Percentiles rank a stretch among this genome's conserved stretches.
These are phyloP conservation scores for Tubulanus polymorphus DNA, from an alignment of 2,888 invertebrate species.

Conservation along the genomic window DNA sequence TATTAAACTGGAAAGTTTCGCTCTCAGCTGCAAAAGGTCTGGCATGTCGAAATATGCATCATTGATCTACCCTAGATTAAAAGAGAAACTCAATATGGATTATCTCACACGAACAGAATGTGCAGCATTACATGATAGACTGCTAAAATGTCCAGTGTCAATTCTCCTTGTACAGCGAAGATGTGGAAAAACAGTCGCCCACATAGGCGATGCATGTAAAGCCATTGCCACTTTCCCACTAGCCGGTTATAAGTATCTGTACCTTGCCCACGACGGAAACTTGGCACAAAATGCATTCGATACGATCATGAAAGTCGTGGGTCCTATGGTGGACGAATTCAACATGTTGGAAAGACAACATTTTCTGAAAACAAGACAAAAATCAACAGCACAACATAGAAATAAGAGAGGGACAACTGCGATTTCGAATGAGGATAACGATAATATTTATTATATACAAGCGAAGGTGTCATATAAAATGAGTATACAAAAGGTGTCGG, in stretches of 20 bases:
- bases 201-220: slow-evolving; percentile 1
- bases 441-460: slow-evolving; percentile 1
- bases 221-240: background rate
- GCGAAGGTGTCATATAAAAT: background rate
- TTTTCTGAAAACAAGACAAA: background rate
- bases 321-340: background rate
- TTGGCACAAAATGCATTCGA: background rate
- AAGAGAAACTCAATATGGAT: background rate
- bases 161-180: background rate
- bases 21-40: background rate
- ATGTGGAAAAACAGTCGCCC: slow-evolving; percentile 1
- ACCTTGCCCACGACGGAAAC: background rate
- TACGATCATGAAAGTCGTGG: background rate
- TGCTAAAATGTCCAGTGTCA: background rate
- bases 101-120: background rate
- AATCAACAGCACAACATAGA: background rate
- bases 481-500: slow-evolving; percentile 3
- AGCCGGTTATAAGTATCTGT: slow-evolving; percentile 1
- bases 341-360: background rate
- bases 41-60: background rate
- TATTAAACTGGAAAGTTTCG: background rate
- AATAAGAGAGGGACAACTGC: background rate
- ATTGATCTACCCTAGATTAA: background rate
- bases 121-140: background rate
- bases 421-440: background rate